Evolutionary conservation across 2,797 vertebrate species (phyloP).

Genomic region (Gadopsis bispinosus): DNA sequence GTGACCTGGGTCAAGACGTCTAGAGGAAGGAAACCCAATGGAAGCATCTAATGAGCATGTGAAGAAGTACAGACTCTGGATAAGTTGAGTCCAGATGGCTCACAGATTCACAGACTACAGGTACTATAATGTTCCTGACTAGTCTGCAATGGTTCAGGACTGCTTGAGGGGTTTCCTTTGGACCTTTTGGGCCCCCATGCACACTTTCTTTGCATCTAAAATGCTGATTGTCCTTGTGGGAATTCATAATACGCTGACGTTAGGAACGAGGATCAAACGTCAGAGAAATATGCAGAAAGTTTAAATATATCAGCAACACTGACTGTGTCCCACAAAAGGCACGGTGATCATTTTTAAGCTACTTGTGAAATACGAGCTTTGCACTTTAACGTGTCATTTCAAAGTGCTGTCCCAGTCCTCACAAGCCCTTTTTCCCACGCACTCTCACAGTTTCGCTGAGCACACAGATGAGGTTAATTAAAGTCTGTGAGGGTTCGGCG

Average conservation of each 20-base stretch:
- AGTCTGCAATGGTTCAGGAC: background rate
- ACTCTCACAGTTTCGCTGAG: constrained; percentile 11
- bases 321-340: background rate
- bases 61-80: background rate
- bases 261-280: background rate
- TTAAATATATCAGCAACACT: background rate
- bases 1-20: background rate
- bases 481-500: constrained; percentile 24
- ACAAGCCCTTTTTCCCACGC: background rate
- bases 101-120: background rate
- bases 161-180: too few relatives aligned
- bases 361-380: background rate
- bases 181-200: too few relatives aligned
- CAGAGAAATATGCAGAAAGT: background rate
- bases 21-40: background rate
- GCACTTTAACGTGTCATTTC: background rate
- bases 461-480: constrained; percentile 41
- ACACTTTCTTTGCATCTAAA: background rate
- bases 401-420: background rate
- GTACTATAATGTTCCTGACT: background rate
- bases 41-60: background rate
- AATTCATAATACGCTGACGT: background rate
- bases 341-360: background rate
- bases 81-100: background rate
- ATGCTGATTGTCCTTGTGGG: background rate